Conservation (phyloP, 2,797 vertebrate genomes). For the Falco columbarius region DNA sequence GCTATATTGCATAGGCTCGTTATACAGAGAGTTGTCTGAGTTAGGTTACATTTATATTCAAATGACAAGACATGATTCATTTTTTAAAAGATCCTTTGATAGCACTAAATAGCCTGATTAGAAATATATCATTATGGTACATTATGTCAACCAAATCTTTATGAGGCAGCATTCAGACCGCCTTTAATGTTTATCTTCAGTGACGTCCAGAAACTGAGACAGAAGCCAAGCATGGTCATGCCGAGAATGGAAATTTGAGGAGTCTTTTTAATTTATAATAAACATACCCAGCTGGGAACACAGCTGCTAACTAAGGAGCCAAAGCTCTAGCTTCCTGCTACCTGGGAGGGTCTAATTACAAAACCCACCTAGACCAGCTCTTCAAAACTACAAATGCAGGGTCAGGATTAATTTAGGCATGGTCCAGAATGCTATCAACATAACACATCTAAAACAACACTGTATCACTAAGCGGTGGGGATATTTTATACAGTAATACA, state of each 20-base stretch:
- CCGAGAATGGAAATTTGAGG: slow-evolving; percentile 71
- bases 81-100: slow-evolving; percentile 66
- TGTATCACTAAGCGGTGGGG: neutral
- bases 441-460: slow-evolving; percentile 2
- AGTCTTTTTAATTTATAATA: slow-evolving; percentile 75
- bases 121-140: slow-evolving; percentile 58
- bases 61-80: slow-evolving; percentile 59
- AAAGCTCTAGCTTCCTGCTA: slow-evolving; percentile 62
- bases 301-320: slow-evolving; percentile 75
- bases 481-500: slow-evolving; percentile 7
- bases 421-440: neutral
- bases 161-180: slow-evolving; percentile 51
- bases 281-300: slow-evolving; percentile 76
- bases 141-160: slow-evolving; percentile 60
- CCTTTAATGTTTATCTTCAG: slow-evolving; percentile 63
- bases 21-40: slow-evolving; percentile 55
- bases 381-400: slow-evolving; percentile 39
- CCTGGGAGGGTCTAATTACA: slow-evolving; percentile 74
- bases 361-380: slow-evolving; percentile 47
- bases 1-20: neutral
- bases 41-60: slow-evolving; percentile 69
- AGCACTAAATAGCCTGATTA: slow-evolving; percentile 65
- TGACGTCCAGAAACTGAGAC: slow-evolving; percentile 47
- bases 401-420: neutral
- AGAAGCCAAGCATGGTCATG: slow-evolving; percentile 68